Percentiles rank a stretch among this genome's conserved stretches.
These are phyloP conservation scores for Synanthedon formicaeformis DNA, from an alignment of 2,888 invertebrate species.

Conservation along the genomic window DNA sequence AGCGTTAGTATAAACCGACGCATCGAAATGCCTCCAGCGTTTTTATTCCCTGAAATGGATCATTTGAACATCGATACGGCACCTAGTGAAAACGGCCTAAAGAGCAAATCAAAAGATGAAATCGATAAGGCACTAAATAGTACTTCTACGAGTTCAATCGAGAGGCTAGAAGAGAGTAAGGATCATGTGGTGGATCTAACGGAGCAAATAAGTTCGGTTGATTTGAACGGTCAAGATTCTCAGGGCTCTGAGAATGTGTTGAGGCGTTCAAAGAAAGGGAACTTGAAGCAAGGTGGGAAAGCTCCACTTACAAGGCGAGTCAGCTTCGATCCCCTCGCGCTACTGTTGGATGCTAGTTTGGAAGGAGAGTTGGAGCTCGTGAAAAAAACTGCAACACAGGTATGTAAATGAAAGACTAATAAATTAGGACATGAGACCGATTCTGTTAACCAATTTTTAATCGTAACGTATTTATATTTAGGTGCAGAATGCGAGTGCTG, in stretches of 20 bases:
- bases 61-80: constrained; percentile 65
- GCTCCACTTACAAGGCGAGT: constrained; percentile 85
- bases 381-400: constrained; percentile 93
- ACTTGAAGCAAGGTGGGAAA: constrained; percentile 80
- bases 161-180: constrained; percentile 44
- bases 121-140: constrained; percentile 50
- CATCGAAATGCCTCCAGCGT: constrained; percentile 87
- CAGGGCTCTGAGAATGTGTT: constrained; percentile 69
- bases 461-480: constrained; percentile 20
- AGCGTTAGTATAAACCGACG: constrained; percentile 78
- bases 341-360: constrained; percentile 95
- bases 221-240: constrained; percentile 64
- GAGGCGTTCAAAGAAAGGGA: constrained; percentile 82
- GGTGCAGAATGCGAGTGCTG: constrained; percentile 95
- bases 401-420: constrained; percentile 17
- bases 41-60: constrained; percentile 82
- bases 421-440: not conserved
- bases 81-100: constrained; percentile 45
- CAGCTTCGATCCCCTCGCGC: constrained; percentile 96
- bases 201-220: constrained; percentile 62
- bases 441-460: not conserved
- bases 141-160: constrained; percentile 34
- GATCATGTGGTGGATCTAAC: constrained; percentile 56
- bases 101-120: constrained; percentile 54
- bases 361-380: constrained; percentile 98